Percentiles rank a stretch among this genome's conserved stretches.
These are phyloP conservation scores for Aplysina aerophoba DNA, from an alignment of 37 sponge, comb jelly and placozoan genomes.

Conservation along the genomic window DNA sequence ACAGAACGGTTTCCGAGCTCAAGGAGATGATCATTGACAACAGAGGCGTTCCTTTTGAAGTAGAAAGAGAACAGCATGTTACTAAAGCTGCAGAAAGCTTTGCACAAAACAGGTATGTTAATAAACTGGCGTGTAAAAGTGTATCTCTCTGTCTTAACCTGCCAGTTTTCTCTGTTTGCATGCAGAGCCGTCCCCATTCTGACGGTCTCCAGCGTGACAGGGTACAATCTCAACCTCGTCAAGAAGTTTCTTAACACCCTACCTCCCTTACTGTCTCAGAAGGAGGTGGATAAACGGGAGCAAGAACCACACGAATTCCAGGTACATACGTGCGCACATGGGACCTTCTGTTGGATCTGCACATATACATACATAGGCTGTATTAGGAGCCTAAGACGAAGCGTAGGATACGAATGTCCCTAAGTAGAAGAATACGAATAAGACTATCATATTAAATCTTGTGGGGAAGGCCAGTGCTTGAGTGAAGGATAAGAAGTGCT, in stretches of 20 bases:
- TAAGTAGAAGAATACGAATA: not conserved
- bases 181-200: slow-evolving; percentile 86
- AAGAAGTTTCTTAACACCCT: slow-evolving; percentile 84
- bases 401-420: too few relatives aligned
- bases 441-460: too few relatives aligned
- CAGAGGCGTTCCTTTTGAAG: slow-evolving; percentile 43
- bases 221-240: slow-evolving; percentile 82
- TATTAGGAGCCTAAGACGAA: too few relatives aligned
- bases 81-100: slow-evolving; percentile 70
- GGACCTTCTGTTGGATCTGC: too few relatives aligned
- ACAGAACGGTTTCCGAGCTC: slow-evolving; percentile 64
- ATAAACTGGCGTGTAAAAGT: too few relatives aligned
- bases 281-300: slow-evolving; percentile 58
- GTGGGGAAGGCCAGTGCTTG: too few relatives aligned
- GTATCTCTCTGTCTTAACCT: too few relatives aligned
- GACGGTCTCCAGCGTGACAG: slow-evolving; percentile 88
- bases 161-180: too few relatives aligned
- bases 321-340: too few relatives aligned
- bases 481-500: too few relatives aligned
- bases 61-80: slow-evolving; percentile 67
- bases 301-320: slow-evolving; percentile 81
- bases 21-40: slow-evolving; percentile 56
- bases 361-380: not conserved
- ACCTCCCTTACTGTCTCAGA: slow-evolving; percentile 56
- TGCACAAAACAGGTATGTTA: slow-evolving; percentile 51